phyloP scores from a whole-genome alignment of 2,113 vertebrate genomes.

The Rhinogobius similis region DNA sequence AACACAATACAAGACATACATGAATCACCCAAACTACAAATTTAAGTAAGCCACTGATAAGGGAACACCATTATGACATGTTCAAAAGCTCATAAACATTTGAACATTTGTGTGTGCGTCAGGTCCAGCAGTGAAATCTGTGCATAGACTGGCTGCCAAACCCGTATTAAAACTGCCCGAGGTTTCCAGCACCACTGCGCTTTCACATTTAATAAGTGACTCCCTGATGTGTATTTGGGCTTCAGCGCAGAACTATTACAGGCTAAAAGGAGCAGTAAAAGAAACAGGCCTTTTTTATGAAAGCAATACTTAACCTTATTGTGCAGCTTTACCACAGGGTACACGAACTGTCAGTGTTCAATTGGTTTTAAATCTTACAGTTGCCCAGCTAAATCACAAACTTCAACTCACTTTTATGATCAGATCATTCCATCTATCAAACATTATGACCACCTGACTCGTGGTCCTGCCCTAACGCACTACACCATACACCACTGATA shows the following conservation, averaged over 20 bases:
- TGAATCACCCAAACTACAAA: too few relatives aligned
- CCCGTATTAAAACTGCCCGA: slow-evolving; percentile 1
- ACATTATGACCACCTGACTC: neutral
- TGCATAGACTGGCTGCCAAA: neutral
- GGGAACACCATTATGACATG: too few relatives aligned
- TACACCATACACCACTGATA: neutral
- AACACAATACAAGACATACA: too few relatives aligned
- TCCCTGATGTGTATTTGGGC: slow-evolving; percentile 7
- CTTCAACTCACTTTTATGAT: neutral
- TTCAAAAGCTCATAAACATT: neutral
- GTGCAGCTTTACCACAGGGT: slow-evolving; percentile 2
- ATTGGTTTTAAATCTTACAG: neutral
- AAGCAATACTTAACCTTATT: slow-evolving; percentile 13
- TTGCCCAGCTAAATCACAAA: neutral
- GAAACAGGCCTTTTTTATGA: slow-evolving; percentile 8
- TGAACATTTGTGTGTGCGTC: neutral
- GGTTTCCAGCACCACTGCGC: neutral
- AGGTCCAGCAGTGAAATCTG: neutral
- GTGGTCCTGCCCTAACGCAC: neutral
- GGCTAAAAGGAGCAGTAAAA: slow-evolving; percentile 11
- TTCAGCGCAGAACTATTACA: slow-evolving; percentile 2
- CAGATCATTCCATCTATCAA: neutral
- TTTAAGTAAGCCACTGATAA: too few relatives aligned
- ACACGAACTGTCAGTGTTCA: neutral
- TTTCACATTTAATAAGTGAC: slow-evolving; percentile 11